These are phyloP conservation scores for Leucophora obtusa DNA, from an alignment of 2,888 invertebrate species.

Conservation along the genomic window DNA sequence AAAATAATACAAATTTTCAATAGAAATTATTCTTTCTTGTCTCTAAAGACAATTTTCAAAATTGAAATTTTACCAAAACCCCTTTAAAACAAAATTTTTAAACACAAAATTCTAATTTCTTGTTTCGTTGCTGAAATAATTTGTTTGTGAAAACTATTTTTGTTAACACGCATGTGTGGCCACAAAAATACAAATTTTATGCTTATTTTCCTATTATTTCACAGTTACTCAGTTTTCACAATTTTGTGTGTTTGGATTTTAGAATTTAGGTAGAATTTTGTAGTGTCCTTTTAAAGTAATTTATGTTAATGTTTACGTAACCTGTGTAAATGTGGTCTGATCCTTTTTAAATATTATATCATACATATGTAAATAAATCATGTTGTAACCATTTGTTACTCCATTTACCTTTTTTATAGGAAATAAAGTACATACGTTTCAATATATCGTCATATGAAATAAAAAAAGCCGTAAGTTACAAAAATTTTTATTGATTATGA, in stretches of 20 bases:
- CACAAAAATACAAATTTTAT: constrained; percentile 30
- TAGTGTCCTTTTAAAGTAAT: not conserved
- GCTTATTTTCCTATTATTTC: constrained; percentile 49
- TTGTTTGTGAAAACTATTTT: not conserved
- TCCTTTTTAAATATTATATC: constrained; percentile 30
- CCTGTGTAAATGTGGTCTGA: constrained; percentile 69
- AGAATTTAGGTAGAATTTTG: constrained; percentile 49
- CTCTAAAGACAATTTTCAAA: no score
- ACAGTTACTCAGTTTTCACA: constrained; percentile 58
- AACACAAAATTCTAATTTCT: no score
- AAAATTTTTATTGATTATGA: no score
- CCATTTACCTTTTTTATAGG: not conserved
- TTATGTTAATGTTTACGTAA: constrained; percentile 68
- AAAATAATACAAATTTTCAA: no score
- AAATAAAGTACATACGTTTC: constrained; percentile 21
- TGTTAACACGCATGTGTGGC: constrained; percentile 51
- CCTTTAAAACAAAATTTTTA: no score
- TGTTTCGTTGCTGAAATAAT: no score
- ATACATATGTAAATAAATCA: not conserved
- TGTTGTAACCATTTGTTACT: constrained; percentile 5
- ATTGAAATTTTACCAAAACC: no score
- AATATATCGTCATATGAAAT: no score
- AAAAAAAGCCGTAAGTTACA: no score
- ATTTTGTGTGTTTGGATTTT: constrained; percentile 31
- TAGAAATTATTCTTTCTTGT: no score